These are phyloP conservation scores for Charaxes varanes DNA, from an alignment of 1,140 invertebrate genomes.

Conservation along the genomic window DNA sequence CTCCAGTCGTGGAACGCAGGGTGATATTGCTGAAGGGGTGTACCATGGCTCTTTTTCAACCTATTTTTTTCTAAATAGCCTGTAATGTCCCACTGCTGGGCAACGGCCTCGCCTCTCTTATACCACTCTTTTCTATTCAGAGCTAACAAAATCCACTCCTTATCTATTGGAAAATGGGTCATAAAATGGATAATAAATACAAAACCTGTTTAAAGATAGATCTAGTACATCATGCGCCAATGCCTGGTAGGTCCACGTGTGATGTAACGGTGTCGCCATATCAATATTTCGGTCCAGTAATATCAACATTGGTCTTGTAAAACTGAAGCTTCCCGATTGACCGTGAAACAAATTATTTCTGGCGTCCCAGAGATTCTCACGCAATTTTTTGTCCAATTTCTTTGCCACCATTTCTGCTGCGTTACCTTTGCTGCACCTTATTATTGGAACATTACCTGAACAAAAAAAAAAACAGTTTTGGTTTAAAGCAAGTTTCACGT, in stretches of 20 bases:
- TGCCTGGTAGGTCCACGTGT: slow-evolving; percentile 99
- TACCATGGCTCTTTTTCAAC: too few relatives aligned
- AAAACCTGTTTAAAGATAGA: slow-evolving; percentile 85
- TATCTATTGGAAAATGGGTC: background rate
- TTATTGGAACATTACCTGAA: slow-evolving; percentile 93
- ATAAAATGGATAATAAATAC: background rate
- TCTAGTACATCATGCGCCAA: slow-evolving; percentile 96
- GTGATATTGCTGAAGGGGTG: too few relatives aligned
- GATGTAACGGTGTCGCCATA: slow-evolving; percentile 97
- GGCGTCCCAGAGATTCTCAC: slow-evolving; percentile 97
- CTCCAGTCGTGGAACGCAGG: too few relatives aligned
- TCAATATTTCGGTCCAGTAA: slow-evolving; percentile 96
- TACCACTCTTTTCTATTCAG: too few relatives aligned
- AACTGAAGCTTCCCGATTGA: slow-evolving; percentile 86
- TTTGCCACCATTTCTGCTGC: slow-evolving; percentile 98
- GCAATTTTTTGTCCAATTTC: slow-evolving; percentile 97
- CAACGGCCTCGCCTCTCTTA: too few relatives aligned
- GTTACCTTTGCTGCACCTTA: slow-evolving; percentile 95
- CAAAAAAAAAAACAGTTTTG: too few relatives aligned
- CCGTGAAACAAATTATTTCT: slow-evolving; percentile 96
- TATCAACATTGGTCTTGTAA: slow-evolving; percentile 94
- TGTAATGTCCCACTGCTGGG: too few relatives aligned
- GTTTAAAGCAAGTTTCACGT: too few relatives aligned
- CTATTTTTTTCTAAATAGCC: too few relatives aligned
- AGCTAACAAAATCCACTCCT: too few relatives aligned